A percentile compares a stretch with the other conserved stretches of the same genome.
Evolutionary conservation across 2,113 vertebrate genomes (phyloP).

Genomic region (Sigmodon hispidus): DNA sequence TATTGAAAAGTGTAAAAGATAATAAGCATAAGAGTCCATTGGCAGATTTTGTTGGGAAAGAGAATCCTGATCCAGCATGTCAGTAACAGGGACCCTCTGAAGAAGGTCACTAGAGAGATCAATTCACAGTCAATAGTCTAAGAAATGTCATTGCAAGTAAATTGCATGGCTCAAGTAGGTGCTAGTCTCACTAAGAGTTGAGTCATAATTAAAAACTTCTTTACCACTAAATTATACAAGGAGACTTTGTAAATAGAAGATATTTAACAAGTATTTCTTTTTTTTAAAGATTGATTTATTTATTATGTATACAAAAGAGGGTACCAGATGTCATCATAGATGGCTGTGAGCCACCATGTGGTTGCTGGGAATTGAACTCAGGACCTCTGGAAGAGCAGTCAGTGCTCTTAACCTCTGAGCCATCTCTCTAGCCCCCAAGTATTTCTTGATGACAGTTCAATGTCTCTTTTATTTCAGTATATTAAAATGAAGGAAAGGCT

Average conservation of each 20-base stretch:
- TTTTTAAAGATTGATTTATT: too few relatives aligned
- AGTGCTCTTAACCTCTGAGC: too few relatives aligned
- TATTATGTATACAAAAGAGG: too few relatives aligned
- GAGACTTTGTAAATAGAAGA: slow-evolving; percentile 28
- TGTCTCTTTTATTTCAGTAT: not conserved
- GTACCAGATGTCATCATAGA: too few relatives aligned
- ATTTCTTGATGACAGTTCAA: slow-evolving; percentile 43
- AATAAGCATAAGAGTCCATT: slow-evolving; percentile 33
- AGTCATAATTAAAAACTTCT: slow-evolving; percentile 15
- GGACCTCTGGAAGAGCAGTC: too few relatives aligned
- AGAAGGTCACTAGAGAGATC: not conserved
- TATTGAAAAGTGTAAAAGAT: not conserved
- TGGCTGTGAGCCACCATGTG: too few relatives aligned
- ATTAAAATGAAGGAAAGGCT: slow-evolving; percentile 38
- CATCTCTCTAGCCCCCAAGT: too few relatives aligned
- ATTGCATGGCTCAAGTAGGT: not conserved
- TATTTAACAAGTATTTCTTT: slow-evolving; percentile 54
- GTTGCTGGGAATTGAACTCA: too few relatives aligned
- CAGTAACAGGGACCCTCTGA: not conserved
- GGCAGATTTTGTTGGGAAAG: not conserved
- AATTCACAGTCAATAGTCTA: not conserved
- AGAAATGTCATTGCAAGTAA: slow-evolving; percentile 12
- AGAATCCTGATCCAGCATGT: not conserved
- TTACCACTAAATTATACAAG: not conserved
- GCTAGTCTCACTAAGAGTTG: not conserved